Evolutionary conservation across 2,113 vertebrate genomes (phyloP).

Genomic region (Pygathrix nemaeus): DNA sequence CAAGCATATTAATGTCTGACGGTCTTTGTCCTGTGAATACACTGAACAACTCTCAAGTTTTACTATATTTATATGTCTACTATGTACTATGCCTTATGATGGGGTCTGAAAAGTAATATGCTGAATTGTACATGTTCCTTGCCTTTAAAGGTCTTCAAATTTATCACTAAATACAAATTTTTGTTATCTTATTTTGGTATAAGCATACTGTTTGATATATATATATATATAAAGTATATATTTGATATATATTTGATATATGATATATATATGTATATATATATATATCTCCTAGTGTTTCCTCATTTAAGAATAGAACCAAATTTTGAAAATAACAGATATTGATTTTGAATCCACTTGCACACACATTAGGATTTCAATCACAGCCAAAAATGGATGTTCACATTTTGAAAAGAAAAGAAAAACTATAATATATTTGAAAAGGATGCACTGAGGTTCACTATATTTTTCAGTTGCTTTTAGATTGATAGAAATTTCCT

Average conservation of each 20-base stretch:
- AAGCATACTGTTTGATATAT: not conserved
- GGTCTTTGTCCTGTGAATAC: not conserved
- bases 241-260: too few species aligned
- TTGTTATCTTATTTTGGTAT: not conserved
- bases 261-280: too few species aligned
- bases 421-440: not conserved
- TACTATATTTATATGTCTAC: not conserved
- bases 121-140: not conserved
- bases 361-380: not conserved
- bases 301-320: not conserved
- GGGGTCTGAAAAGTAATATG: not conserved
- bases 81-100: accelerated
- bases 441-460: not conserved
- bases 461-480: not conserved
- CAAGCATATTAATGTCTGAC: not conserved
- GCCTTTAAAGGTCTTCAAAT: not conserved
- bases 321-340: not conserved
- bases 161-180: not conserved
- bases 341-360: not conserved
- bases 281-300: not conserved
- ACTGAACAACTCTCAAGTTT: not conserved
- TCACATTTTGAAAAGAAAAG: not conserved
- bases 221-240: too few species aligned
- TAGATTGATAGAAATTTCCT: not conserved
- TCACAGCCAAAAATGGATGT: not conserved